phyloP scores from a whole-genome alignment of 2,113 vertebrate species.

The Potamarius usumacintae region DNA sequence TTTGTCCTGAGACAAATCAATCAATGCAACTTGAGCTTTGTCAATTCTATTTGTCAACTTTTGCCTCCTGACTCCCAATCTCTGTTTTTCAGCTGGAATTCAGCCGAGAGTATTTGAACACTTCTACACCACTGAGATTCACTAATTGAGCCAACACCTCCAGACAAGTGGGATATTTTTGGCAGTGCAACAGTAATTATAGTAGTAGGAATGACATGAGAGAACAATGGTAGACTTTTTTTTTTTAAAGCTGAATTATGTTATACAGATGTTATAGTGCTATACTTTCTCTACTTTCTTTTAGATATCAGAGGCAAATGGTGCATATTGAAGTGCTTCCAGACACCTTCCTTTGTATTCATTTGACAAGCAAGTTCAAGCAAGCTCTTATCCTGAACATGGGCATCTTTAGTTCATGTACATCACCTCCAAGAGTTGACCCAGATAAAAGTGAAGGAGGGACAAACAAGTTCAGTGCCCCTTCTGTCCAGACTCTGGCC shows the following conservation, averaged over 20 bases:
- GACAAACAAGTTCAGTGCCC: not conserved
- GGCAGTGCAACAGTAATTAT: slow-evolving; percentile 2
- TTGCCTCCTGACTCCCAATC: slow-evolving; percentile 9
- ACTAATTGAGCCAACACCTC: slow-evolving; percentile 11
- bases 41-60: slow-evolving; percentile 18
- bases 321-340: not conserved
- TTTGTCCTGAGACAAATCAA: slow-evolving; percentile 5
- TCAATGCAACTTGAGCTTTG: slow-evolving; percentile 21
- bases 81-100: slow-evolving; percentile 16
- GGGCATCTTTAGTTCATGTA: not conserved
- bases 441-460: not conserved
- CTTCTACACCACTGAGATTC: slow-evolving; percentile 13
- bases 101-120: slow-evolving; percentile 15
- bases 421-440: not conserved
- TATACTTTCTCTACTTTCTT: not conserved
- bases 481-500: slow-evolving; percentile 2
- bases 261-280: not conserved
- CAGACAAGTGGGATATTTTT: slow-evolving; percentile 13
- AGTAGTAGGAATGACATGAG: not conserved
- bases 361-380: not conserved
- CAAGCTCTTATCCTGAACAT: not conserved
- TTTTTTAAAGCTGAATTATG: not conserved
- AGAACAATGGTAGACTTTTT: not conserved
- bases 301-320: not conserved
- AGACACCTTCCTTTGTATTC: not conserved